Conservation (phyloP, 2,888 invertebrate genomes). For the Anthoptus insignis region DNA sequence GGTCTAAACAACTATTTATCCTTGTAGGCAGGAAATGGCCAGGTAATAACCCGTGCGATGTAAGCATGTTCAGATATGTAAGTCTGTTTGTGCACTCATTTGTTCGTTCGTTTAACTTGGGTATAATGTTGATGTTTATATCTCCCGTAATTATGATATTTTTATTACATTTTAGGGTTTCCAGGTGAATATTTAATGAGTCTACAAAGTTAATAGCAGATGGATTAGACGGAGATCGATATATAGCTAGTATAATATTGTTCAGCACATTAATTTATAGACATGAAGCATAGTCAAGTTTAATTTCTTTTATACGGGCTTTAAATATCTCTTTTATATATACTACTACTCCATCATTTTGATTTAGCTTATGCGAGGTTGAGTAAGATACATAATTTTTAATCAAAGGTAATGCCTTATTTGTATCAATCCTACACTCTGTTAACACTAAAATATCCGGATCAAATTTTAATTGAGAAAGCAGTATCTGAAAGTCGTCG, state of each 20-base stretch:
- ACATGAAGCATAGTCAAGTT: constrained; percentile 20
- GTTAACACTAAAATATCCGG: constrained; percentile 30
- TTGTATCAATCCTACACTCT: constrained; percentile 17
- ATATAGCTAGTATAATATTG: constrained; percentile 9
- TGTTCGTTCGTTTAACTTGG: background rate
- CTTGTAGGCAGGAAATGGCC: constrained; percentile 25
- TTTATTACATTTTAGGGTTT: constrained; percentile 3
- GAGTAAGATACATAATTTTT: constrained; percentile 5
- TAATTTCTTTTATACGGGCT: constrained; percentile 16
- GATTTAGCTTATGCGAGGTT: constrained; percentile 11
- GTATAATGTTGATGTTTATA: constrained; percentile 26
- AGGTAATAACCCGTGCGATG: constrained; percentile 11
- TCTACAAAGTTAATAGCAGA: constrained; percentile 7
- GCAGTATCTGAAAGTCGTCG: constrained; percentile 14
- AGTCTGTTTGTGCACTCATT: constrained; percentile 6
- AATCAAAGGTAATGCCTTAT: constrained; percentile 23
- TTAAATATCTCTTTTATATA: constrained; percentile 13
- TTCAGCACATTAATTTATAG: constrained; percentile 13
- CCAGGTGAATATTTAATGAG: background rate
- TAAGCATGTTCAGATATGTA: constrained; percentile 26
- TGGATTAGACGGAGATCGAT: constrained; percentile 19
- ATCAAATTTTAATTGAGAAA: constrained; percentile 5
- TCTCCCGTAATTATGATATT: constrained; percentile 22
- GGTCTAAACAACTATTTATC: constrained; percentile 23
- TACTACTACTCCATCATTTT: constrained; percentile 30